Evolutionary conservation across 2,888 invertebrate genomes (phyloP).

Genomic region (Rhaphigaster nebulosa): DNA sequence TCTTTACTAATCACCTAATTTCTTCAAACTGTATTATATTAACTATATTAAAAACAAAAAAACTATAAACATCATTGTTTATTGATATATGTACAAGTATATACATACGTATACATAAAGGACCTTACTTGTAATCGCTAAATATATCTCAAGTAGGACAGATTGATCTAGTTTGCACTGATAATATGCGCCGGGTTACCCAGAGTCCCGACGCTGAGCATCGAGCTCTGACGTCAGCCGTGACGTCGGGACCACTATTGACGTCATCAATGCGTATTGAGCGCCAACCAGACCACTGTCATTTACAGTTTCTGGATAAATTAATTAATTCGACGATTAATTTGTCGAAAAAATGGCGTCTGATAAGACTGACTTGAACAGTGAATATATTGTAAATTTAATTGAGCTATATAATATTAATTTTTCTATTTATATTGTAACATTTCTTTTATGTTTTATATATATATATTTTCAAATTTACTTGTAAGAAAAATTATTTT

Average conservation of each 20-base stretch:
- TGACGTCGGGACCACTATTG: conserved; percentile 61
- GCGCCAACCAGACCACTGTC: conserved; percentile 57
- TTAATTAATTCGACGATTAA: neutral
- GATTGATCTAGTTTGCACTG: conserved; percentile 20
- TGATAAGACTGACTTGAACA: neutral
- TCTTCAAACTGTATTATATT: too few species aligned
- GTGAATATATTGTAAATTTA: too few species aligned
- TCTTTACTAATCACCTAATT: too few species aligned
- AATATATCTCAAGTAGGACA: neutral
- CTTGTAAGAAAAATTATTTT: too few species aligned
- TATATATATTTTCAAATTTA: too few species aligned
- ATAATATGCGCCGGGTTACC: neutral
- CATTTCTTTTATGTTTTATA: too few species aligned
- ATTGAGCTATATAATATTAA: too few species aligned
- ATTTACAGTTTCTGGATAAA: conserved; percentile 12
- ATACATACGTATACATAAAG: neutral
- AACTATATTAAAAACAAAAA: neutral
- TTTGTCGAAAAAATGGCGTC: neutral
- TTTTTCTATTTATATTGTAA: too few species aligned
- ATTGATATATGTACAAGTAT: neutral
- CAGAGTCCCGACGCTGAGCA: neutral
- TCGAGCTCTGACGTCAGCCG: conserved; percentile 53
- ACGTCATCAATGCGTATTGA: conserved; percentile 64
- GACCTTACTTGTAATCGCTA: neutral
- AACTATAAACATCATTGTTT: neutral